A percentile compares a stretch with the other conserved stretches of the same genome.
Conservation (phyloP, 2,888 invertebrate species). For the Mylabris sibirica region DNA sequence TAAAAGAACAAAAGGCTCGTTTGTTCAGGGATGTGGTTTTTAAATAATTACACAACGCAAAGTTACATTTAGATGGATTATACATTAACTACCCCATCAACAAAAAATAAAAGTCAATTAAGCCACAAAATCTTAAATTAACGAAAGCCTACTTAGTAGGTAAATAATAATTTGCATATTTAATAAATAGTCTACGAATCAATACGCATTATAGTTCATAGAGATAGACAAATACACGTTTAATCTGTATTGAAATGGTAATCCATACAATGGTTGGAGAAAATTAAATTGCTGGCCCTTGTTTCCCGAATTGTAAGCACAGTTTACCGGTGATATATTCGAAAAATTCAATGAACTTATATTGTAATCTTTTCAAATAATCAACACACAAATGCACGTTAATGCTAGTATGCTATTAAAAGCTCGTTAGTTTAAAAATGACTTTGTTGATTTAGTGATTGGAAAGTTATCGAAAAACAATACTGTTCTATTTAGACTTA, state of each 20-base stretch:
- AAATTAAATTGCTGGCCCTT: not conserved
- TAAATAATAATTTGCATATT: not conserved
- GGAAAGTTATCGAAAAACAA: not conserved
- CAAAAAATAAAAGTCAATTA: not conserved
- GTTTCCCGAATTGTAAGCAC: not conserved
- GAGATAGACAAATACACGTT: not conserved
- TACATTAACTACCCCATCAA: too few relatives aligned
- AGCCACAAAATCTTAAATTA: not conserved
- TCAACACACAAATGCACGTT: not conserved
- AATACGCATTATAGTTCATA: not conserved
- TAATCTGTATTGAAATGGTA: slow-evolving; percentile 1
- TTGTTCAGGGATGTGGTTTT: not conserved
- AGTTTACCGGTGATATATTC: not conserved
- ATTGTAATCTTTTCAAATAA: not conserved
- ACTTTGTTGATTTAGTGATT: not conserved
- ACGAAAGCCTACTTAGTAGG: not conserved
- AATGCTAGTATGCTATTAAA: not conserved
- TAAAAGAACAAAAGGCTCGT: not conserved
- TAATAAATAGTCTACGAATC: not conserved
- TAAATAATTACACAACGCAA: not conserved
- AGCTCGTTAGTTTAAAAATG: not conserved
- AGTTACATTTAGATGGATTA: not conserved
- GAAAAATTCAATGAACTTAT: not conserved
- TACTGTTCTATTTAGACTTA: not conserved
- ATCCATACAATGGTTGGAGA: not conserved